A percentile compares a stretch with the other conserved stretches of the same genome.
phyloP scores from a whole-genome alignment of 2,888 invertebrate species.

The Syrista parreyssii region DNA sequence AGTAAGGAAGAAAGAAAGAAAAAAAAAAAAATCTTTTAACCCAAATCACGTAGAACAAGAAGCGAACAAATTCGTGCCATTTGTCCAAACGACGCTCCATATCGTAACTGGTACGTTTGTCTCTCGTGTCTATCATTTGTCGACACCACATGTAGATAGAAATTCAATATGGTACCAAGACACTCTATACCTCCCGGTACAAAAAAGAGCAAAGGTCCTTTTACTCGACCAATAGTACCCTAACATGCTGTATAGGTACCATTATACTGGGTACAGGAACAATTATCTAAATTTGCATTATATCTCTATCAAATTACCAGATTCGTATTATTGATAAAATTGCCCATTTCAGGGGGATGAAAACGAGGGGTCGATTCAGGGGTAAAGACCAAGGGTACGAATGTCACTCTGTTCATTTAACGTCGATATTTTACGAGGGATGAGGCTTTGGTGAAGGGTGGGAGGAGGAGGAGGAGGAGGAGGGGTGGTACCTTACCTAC shows the following conservation, averaged over 20 bases:
- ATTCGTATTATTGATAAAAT: slow-evolving; percentile 66
- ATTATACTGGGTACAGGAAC: slow-evolving; percentile 44
- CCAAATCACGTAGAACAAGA: not conserved
- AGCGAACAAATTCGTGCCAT: slow-evolving; percentile 40
- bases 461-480: no score
- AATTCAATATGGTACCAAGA: slow-evolving; percentile 55
- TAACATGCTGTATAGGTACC: not conserved
- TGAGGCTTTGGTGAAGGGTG: no score
- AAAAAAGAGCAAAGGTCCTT: slow-evolving; percentile 44
- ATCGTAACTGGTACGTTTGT: slow-evolving; percentile 25
- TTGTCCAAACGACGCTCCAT: slow-evolving; percentile 25
- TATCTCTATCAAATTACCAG: slow-evolving; percentile 66
- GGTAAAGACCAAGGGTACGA: slow-evolving; percentile 32
- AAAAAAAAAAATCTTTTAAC: not conserved
- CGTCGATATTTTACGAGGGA: slow-evolving; percentile 38
- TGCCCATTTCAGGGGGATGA: slow-evolving; percentile 57
- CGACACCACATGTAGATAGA: slow-evolving; percentile 54
- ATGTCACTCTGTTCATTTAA: slow-evolving; percentile 46
- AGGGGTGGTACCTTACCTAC: not conserved
- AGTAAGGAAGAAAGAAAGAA: slow-evolving; percentile 2
- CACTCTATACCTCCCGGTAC: slow-evolving; percentile 39
- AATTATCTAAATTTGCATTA: slow-evolving; percentile 66
- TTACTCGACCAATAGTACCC: slow-evolving; percentile 14
- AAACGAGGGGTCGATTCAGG: slow-evolving; percentile 24
- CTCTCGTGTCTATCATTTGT: slow-evolving; percentile 42